Evolutionary conservation across 2,888 invertebrate genomes (phyloP), one percentile per base, ranked within the genome.

Genomic region (Tuta absoluta): DNA sequence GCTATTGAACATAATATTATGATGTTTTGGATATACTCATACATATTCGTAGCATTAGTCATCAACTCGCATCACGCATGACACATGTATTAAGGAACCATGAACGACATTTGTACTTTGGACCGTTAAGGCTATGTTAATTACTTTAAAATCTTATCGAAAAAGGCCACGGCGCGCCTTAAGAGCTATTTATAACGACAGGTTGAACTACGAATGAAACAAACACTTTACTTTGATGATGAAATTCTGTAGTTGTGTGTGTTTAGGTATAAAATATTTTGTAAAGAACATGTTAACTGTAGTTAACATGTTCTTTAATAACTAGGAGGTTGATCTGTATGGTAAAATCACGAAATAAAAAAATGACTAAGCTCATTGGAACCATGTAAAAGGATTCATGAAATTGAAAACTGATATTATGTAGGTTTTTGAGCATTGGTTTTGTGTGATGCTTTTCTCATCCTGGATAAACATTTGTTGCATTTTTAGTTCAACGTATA

Each of bases 21-120:
- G n/a, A 45, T 4, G n/a, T 17, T 45, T 4, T 14, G n/a, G 14
- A 41, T n/a, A n/a, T 41, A n/a, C 14, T 14, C n/a, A n/a, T 14
- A 41, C 41, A 41, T 41, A 7, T 41, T n/a, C 12, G 8, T 41
- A 12, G 41, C 41, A 41, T 41, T 51, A 10, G 21, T 51, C 21
- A 51, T 53, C 23, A 23, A 11, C 19, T 23, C 11, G 11, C 17
- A 2, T 21, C 17, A 23, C 51, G n/a, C n/a, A n/a, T n/a, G n/a
- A 51, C 21, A 11, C 2, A 21, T 3, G 14, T 14, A 53, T 14
- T 59, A 19, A 59, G 21, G 49, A 49, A 49, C 62, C 17, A 59
- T 19, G 2, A 49, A 62, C 28, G 21, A 49, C 12, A 71, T 86
- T 88, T 88, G 88, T 88, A 89, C 87, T 87, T 80, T 77, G 70